Base-by-base conservation (phyloP, 2,113 vertebrate genomes). In the Gallinago media region DNA sequence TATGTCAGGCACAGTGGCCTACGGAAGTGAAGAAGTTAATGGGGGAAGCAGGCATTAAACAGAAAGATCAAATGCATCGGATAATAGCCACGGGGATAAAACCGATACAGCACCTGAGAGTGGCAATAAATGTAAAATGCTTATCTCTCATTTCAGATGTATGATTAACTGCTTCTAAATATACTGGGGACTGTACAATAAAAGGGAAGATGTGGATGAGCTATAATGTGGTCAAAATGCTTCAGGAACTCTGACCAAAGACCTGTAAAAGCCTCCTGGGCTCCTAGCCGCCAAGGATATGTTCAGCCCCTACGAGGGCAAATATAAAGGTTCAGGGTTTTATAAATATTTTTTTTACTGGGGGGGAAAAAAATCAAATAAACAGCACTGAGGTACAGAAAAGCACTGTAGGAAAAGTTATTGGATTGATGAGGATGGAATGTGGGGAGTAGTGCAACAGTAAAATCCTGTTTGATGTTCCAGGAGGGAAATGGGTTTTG, bases 31-130 rank as follows among this genome's bases (percentile, higher is more conserved):
- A 79, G 88, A 89, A 92, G 84, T 94, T 95, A 95, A 94, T 95
- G 91, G 93, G 73, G 92, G 90, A 86, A 96, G 87, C 25, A 90
- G 78, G 95, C 88, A 97, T 94, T 94, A 94, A 91, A 95, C 90
- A 92, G 93, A 82, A 92, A 97, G 94, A 97, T 97, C 96, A 97
- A 97, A 97, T 96, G 63, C 87, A 44, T 32, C 95, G 88, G 78
- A 92, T 92, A 95, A 96, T 77, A 92, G 96, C 92, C 95, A 79
- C 74, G 63, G 96, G 96, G 93, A 96, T 95, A 88, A 96, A 96
- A 96, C 72, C 10, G 34, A 38, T 74, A 73, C 61, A 68, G 94
- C 95, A 93, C 97, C 96, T 96, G 88, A 95, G 93, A 96, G 96
- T 12, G 83, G 96, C 93, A 90, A 17, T 91, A 95, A 96, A 94